Percentiles rank a stretch among this genome's conserved stretches.
These are phyloP conservation scores for Alviniconcha marisindica DNA, from an alignment of 1,140 invertebrate genomes.

Conservation along the genomic window DNA sequence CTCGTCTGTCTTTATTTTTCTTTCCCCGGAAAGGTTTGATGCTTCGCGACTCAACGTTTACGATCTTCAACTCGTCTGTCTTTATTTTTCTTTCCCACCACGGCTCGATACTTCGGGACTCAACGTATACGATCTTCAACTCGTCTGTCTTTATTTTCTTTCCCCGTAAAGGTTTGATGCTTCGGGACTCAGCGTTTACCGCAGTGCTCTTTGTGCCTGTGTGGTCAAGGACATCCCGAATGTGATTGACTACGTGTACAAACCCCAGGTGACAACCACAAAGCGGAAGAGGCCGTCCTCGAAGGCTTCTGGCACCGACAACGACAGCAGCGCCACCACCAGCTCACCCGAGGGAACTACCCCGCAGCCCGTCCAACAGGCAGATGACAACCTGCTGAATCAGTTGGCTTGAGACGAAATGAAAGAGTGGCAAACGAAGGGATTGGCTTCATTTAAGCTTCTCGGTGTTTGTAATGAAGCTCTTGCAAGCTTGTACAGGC, in stretches of 20 bases:
- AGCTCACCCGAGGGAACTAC: neutral
- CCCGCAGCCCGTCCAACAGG: neutral
- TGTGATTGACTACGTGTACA: conserved; percentile 86
- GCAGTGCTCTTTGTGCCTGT: conserved; percentile 90
- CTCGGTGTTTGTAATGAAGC: too few species aligned
- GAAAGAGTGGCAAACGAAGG: too few species aligned
- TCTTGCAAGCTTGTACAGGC: too few species aligned
- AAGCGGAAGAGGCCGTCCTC: neutral
- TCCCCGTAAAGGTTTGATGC: conserved; percentile 88
- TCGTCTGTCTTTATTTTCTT: too few species aligned
- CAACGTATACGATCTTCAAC: conserved; percentile 90
- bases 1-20: too few species aligned
- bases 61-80: too few species aligned
- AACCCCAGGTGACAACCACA: neutral
- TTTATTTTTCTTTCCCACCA: neutral
- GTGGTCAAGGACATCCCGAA: conserved; percentile 91
- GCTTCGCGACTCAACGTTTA: too few species aligned
- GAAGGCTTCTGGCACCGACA: neutral
- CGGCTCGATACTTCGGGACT: too few species aligned
- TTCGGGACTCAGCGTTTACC: conserved; percentile 90
- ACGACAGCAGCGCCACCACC: neutral
- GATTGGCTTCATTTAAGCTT: too few species aligned
- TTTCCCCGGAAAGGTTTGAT: neutral
- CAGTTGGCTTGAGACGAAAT: conserved; percentile 7
- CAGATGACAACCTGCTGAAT: neutral